Percentiles rank a stretch among this genome's conserved stretches.
Evolutionary conservation across 2,888 invertebrate species (phyloP).

Genomic region (Ectobius pallidus): DNA sequence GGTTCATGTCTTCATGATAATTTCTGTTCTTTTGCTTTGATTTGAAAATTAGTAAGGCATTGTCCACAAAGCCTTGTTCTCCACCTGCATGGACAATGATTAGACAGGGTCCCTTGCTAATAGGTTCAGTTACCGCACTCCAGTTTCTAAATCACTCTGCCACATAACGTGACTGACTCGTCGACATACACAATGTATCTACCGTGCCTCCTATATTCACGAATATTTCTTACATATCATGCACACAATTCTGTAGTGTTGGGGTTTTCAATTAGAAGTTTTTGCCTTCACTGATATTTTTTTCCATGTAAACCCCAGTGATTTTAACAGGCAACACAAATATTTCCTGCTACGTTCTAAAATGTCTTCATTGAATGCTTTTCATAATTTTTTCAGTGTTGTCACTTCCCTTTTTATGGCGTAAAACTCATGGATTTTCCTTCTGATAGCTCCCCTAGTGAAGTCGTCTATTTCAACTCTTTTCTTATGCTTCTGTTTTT

Average conservation of each 20-base stretch:
- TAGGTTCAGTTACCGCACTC: background rate
- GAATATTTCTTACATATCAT: background rate
- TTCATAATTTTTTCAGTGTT: background rate
- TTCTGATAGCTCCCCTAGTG: too few species aligned
- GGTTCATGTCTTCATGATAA: background rate
- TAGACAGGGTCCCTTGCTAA: background rate
- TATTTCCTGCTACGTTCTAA: background rate
- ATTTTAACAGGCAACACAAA: too few species aligned
- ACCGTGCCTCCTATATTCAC: background rate
- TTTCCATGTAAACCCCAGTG: background rate
- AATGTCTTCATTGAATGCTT: background rate
- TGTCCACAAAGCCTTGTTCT: too few species aligned
- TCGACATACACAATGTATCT: background rate
- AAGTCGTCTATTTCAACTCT: background rate
- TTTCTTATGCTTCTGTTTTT: conserved; percentile 11
- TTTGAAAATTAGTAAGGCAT: background rate
- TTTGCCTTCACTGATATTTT: background rate
- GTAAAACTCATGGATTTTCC: background rate
- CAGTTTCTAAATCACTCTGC: background rate
- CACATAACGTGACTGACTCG: background rate
- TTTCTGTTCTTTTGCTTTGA: background rate
- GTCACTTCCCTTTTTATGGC: background rate
- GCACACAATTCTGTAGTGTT: background rate
- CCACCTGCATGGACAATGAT: background rate
- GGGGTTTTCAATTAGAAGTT: background rate